Base-by-base conservation (phyloP, 2,113 vertebrate genomes). In the Cricetomys ansorgei region DNA sequence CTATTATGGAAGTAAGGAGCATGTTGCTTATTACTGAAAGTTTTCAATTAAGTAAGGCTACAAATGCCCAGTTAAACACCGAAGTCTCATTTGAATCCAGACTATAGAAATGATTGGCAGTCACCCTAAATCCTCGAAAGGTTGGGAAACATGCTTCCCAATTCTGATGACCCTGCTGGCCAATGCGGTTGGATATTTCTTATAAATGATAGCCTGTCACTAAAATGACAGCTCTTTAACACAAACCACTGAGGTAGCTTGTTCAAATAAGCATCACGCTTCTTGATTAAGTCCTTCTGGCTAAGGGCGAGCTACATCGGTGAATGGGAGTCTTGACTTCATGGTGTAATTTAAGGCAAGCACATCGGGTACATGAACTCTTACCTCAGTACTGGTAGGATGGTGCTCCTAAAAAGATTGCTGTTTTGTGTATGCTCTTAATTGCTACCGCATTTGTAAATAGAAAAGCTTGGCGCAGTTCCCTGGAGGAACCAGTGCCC, bases 361-460 rank as follows among this genome's bases (percentile, higher is more conserved):
- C 81, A 67, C 80, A 75, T 72, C 67, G 88, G 31, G 59, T 45
- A 29, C 12, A 45, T 91, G 96, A 86, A 87, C 83, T 67, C 53
- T 77, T 96, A 89, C 84, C 92, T 97, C 92, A 85, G 94, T 62
- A 50, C 59, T 88, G 80, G 48, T 55, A 59, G 50, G 50, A 65
- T 76, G 88, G 89, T 7, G 8, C 65, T 90, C 91, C 91, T 94
- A 34, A 92, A 87, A 86, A 92, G 43, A 85, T 55, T 27, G 57
- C 80, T 86, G 69, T 76, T 48, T 19, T 94, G 92, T 89, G 79
- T 84, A 83, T 87, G 25, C 69, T 92, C 83, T 92, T 86, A 53
- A 79, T 92, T 3, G 5, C 45, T 59, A 37, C 57, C 79, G 10
- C 89, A n/a, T 95, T 96, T 97, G 55, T 96, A 96, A 97, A 92